Conservation (phyloP, 2,888 invertebrate genomes). For the Leuctra nigra region DNA sequence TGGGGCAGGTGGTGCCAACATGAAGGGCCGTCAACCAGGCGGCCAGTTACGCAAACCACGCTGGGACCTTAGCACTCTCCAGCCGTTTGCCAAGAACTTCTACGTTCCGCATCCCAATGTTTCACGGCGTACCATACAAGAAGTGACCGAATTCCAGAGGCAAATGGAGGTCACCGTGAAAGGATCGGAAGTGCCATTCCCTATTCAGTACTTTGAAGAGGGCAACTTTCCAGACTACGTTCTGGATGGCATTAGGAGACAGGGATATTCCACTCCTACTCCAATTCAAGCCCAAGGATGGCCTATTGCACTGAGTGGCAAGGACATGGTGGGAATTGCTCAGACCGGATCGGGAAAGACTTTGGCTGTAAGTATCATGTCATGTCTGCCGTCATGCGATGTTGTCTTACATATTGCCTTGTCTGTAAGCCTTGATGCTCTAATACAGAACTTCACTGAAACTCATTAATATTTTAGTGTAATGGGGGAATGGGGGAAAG, state of each 20-base stretch:
- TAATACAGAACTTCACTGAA: too few species aligned
- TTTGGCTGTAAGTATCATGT: constrained; percentile 60
- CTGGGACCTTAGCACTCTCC: constrained; percentile 72
- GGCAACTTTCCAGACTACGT: constrained; percentile 38
- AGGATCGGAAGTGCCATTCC: constrained; percentile 38
- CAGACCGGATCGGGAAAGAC: constrained; percentile 91
- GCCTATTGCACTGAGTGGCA: constrained; percentile 89
- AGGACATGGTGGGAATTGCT: constrained; percentile 91
- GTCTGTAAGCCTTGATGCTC: too few species aligned
- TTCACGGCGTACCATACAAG: constrained; percentile 20
- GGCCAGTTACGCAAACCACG: constrained; percentile 61
- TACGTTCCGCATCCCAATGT: constrained; percentile 68
- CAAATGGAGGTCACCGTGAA: constrained; percentile 37
- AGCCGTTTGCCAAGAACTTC: constrained; percentile 86
- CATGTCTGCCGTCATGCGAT: too few species aligned
- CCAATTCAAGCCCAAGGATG: constrained; percentile 94
- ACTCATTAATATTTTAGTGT: too few species aligned
- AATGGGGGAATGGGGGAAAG: too few species aligned
- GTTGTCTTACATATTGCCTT: too few species aligned
- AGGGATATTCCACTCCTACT: constrained; percentile 57
- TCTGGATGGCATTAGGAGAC: constrained; percentile 35
- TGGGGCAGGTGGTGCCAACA: constrained; percentile 14
- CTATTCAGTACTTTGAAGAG: constrained; percentile 38
- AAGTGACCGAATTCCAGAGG: constrained; percentile 21
- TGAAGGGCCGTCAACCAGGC: constrained; percentile 35